Evolutionary conservation across 2,888 invertebrate genomes (phyloP), one percentile per base, ranked within the genome.

Genomic region (Xylocampa areola): DNA sequence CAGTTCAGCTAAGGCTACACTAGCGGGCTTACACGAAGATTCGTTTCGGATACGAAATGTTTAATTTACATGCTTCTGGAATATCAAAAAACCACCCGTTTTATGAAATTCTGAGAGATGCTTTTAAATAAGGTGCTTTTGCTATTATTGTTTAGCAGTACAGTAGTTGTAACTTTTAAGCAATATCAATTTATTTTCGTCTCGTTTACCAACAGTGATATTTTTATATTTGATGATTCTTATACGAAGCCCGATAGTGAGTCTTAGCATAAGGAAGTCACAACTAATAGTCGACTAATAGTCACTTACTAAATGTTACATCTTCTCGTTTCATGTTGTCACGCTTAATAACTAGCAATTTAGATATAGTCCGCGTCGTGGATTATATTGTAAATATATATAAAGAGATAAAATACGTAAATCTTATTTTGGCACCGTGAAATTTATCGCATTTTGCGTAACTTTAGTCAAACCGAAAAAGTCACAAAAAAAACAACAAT

Each of bases 291-390:
- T 7, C 14, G 39, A 71, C 57, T 68, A 67, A 69, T 72, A 52
- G 55, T 21, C 60, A 63, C 55, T 29, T 54, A 66, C 50, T 73
- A 62, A 68, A 57, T 64, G 52, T 68, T 55, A 41, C 35, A 54
- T 57, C 37, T 65, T 32, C 10, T 60, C 43, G 36, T 51, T 65
- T 44, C 13, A 55, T 70, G 44, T 66, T 55, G 47, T 55, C 70
- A 70, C 58, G 71, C 71, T 71, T 4, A 44, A 48, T 58, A 67
- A 62, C 49, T 59, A 44, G 70, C 41, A 59, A 67, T 17, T 25
- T 55, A 47, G 25, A 37, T 23, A 8, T 43, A 30, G 16, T 57
- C 64, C 52, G 25, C 11, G 36, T 0, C 29, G 19, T 19, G 14
- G 14, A n/a, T n/a, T 1, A n/a, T 13, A 32, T 13, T 10, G 13